phyloP scores from a whole-genome alignment of 1,140 invertebrate species.

The Bombyx mori region DNA sequence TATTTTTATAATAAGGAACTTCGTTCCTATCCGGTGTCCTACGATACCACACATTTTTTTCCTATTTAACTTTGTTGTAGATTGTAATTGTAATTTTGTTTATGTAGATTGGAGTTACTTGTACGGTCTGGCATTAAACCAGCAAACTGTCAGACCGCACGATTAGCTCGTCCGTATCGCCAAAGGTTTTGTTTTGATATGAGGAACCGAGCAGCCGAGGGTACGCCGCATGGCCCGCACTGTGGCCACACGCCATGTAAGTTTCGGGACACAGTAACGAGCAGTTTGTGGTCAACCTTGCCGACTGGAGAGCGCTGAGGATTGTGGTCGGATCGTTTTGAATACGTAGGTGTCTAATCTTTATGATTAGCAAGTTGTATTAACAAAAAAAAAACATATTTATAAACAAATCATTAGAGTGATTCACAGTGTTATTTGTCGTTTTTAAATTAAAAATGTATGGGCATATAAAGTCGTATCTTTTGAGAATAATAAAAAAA shows the following conservation, averaged over 20 bases:
- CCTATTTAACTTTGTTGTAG: no score
- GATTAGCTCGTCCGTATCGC: conserved; percentile 43
- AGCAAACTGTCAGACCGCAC: conserved; percentile 45
- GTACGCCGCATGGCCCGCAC: conserved; percentile 4
- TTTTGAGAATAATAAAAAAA: no score
- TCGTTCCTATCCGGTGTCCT: no score
- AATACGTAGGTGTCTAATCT: neutral
- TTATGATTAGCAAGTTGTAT: neutral
- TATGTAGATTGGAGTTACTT: no score
- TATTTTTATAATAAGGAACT: no score
- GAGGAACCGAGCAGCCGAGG: conserved; percentile 19
- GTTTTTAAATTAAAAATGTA: no score
- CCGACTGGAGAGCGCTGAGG: conserved; percentile 3
- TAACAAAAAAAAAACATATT: no score
- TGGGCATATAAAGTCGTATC: no score
- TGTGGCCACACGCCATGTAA: conserved; percentile 36
- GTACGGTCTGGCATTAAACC: conserved; percentile 45
- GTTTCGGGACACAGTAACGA: conserved; percentile 40
- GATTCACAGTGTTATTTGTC: no score
- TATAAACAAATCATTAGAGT: no score
- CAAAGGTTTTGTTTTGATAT: conserved; percentile 42
- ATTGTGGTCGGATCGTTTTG: neutral
- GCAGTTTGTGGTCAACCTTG: conserved; percentile 31
- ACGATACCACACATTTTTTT: no score
- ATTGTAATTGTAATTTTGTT: no score